Conservation (phyloP, 2,888 invertebrate species). For the Eledona agricola region DNA sequence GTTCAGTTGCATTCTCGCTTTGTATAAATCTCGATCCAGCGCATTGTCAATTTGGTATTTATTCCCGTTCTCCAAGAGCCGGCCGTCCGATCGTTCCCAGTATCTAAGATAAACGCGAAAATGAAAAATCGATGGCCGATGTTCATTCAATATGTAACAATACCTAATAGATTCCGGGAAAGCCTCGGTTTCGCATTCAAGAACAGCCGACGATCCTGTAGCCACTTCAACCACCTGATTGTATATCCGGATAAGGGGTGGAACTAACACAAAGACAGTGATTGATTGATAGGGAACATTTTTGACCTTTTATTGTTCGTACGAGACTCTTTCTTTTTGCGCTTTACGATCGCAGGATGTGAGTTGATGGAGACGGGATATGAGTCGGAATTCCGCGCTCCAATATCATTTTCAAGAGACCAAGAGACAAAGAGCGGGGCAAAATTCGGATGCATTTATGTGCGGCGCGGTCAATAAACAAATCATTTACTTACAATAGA, state of each 20-base stretch:
- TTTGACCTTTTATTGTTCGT: conserved; percentile 11
- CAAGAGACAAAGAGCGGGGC: too few species aligned
- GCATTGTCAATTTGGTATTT: conserved; percentile 71
- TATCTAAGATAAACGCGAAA: conserved; percentile 78
- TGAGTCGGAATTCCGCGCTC: too few species aligned
- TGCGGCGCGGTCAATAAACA: too few species aligned
- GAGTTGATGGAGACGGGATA: too few species aligned
- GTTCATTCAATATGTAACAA: conserved; percentile 7
- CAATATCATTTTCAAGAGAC: too few species aligned
- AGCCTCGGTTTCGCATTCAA: conserved; percentile 89
- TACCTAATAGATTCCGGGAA: conserved; percentile 82
- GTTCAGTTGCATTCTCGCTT: conserved; percentile 81
- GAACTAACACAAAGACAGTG: conserved; percentile 68
- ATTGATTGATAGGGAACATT: conserved; percentile 35
- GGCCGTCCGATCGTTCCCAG: conserved; percentile 83
- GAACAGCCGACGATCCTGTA: conserved; percentile 73
- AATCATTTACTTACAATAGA: conserved; percentile 89
- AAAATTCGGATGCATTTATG: too few species aligned
- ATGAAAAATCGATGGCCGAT: conserved; percentile 53
- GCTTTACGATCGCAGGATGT: neutral
- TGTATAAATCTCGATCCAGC: conserved; percentile 66
- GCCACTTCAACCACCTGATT: conserved; percentile 78
- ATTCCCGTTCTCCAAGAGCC: conserved; percentile 73
- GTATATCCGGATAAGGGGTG: conserved; percentile 82
- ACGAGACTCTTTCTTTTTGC: conserved; percentile 13